phyloP scores from a whole-genome alignment of 2,113 vertebrate genomes.

The Sylvia atricapilla region DNA sequence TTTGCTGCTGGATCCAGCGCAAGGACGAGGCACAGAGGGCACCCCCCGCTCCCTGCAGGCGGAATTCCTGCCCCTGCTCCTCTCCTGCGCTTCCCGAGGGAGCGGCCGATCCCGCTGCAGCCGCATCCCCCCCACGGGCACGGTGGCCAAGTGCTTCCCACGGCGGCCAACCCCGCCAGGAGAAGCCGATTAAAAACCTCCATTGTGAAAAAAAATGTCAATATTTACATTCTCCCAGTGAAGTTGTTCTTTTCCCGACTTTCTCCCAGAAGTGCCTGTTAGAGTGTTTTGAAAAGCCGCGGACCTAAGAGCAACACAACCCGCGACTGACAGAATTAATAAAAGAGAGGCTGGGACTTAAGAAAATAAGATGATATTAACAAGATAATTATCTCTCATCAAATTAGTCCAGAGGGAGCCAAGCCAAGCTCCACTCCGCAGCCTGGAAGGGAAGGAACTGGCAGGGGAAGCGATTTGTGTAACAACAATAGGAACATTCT shows the following conservation, averaged over 20 bases:
- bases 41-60: fast-evolving
- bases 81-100: not conserved
- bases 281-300: constrained; percentile 35
- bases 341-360: constrained; percentile 61
- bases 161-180: not conserved
- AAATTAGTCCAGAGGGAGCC: constrained; percentile 66
- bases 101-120: not conserved
- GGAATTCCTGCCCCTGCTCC: not conserved
- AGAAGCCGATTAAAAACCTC: not conserved
- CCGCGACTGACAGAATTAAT: constrained; percentile 63
- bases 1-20: not conserved
- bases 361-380: constrained; percentile 69
- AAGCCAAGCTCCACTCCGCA: constrained; percentile 47
- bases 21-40: not conserved
- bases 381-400: constrained; percentile 69
- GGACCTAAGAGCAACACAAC: constrained; percentile 48
- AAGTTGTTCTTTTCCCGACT: constrained; percentile 12
- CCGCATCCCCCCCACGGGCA: not conserved
- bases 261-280: constrained; percentile 42
- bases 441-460: constrained; percentile 62
- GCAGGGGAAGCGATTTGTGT: constrained; percentile 61
- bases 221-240: constrained; percentile 49
- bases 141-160: not conserved
- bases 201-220: constrained; percentile 54
- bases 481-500: constrained; percentile 51